Evolutionary conservation across 2,888 invertebrate genomes (phyloP).

Genomic region (Calephelis perditalis): DNA sequence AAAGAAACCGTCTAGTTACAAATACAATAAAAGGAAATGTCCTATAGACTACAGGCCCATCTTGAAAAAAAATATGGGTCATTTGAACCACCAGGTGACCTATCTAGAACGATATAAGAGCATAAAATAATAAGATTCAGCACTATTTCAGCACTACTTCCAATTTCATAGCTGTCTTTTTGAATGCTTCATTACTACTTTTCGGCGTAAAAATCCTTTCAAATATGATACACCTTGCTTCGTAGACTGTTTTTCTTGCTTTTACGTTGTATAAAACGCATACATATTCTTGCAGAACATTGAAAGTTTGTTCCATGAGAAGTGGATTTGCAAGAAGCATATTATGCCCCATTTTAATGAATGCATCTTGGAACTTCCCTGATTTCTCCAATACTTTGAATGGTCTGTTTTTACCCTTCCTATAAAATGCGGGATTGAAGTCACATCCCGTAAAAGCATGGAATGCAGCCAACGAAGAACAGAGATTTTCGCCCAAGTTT

Average conservation of each 20-base stretch:
- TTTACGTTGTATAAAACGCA: conserved; percentile 27
- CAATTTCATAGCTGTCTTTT: conserved; percentile 23
- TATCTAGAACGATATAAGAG: too few species aligned
- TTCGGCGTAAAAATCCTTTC: conserved; percentile 30
- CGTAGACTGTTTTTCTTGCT: conserved; percentile 26
- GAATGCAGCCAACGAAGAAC: conserved; percentile 23
- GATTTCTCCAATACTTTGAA: conserved; percentile 25
- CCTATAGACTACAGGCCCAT: too few species aligned
- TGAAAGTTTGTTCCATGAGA: conserved; percentile 26
- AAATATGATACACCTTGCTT: conserved; percentile 28
- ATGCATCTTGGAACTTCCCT: conserved; percentile 25
- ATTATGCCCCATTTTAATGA: conserved; percentile 24
- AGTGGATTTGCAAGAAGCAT: conserved; percentile 22
- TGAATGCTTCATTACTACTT: conserved; percentile 29
- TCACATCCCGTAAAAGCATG: conserved; percentile 20
- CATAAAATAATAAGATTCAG: too few species aligned
- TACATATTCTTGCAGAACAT: conserved; percentile 28
- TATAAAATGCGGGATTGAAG: conserved; percentile 24
- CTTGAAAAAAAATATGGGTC: too few species aligned
- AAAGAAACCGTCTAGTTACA: too few species aligned
- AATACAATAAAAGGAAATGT: too few species aligned
- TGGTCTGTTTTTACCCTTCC: conserved; percentile 22
- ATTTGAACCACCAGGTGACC: too few species aligned
- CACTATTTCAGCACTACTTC: too few species aligned
- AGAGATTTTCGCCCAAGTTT: conserved; percentile 24